phyloP scores from a whole-genome alignment of 2,113 vertebrate genomes.

The Chamaetylas fuelleborni region DNA sequence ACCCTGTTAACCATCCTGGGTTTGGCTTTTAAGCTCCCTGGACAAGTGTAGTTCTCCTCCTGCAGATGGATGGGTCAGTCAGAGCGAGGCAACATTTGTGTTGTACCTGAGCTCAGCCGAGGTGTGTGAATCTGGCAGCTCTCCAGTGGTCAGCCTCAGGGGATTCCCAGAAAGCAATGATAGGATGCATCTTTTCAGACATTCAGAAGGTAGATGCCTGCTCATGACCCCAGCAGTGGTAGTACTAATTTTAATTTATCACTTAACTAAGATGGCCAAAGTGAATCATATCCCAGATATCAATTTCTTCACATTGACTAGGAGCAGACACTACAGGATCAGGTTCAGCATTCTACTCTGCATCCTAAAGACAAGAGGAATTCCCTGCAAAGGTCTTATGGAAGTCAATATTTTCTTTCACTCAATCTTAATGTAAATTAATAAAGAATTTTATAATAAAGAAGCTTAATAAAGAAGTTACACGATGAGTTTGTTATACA shows the following conservation, averaged over 20 bases:
- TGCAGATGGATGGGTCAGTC: not conserved
- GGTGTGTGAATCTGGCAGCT: not conserved
- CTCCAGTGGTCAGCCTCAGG: not conserved
- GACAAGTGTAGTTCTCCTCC: not conserved
- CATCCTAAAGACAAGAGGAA: not conserved
- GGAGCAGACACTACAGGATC: not conserved
- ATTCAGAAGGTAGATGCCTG: not conserved
- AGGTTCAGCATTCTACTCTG: not conserved
- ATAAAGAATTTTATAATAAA: not conserved
- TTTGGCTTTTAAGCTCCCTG: not conserved
- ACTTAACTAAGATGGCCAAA: not conserved
- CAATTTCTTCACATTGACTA: not conserved
- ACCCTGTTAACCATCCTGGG: not conserved
- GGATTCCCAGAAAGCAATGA: not conserved
- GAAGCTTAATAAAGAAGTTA: not conserved
- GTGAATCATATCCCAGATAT: not conserved
- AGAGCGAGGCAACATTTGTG: not conserved
- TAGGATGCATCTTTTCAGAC: not conserved
- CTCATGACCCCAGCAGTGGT: not conserved
- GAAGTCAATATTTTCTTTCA: not conserved
- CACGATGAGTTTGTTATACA: not conserved
- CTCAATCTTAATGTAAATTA: not conserved
- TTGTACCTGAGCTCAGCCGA: not conserved
- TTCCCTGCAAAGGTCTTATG: not conserved
- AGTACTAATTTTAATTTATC: not conserved